phyloP scores from a whole-genome alignment of 2,888 invertebrate genomes.

The Scaptomyza caliginosa region DNA sequence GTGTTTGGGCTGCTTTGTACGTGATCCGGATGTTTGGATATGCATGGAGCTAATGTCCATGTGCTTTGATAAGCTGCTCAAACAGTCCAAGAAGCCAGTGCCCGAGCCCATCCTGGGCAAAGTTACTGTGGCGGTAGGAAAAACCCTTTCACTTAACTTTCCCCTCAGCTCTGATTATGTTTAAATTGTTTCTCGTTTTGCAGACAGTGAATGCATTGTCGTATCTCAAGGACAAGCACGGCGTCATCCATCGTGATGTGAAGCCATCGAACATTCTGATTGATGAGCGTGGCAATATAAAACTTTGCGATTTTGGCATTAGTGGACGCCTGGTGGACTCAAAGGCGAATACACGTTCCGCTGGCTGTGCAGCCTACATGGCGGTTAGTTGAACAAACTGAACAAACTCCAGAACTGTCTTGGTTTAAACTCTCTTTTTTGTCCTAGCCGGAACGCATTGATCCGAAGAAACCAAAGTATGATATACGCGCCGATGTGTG shows the following conservation, averaged over 20 bases:
- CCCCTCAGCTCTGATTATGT: background rate
- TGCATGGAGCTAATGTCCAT: slow-evolving; percentile 99
- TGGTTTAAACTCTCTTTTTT: background rate
- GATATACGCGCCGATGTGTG: slow-evolving; percentile 99
- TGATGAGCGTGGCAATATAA: slow-evolving; percentile 97
- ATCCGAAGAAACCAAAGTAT: slow-evolving; percentile 97
- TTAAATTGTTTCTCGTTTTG: slow-evolving; percentile 25
- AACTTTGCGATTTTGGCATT: slow-evolving; percentile 99
- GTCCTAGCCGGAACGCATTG: slow-evolving; percentile 96
- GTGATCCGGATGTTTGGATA: slow-evolving; percentile 99
- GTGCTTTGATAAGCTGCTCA: slow-evolving; percentile 98
- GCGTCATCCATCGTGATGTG: slow-evolving; percentile 98
- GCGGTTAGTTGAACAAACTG: slow-evolving; percentile 88
- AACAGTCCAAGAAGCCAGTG: slow-evolving; percentile 93
- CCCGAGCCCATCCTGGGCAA: slow-evolving; percentile 98
- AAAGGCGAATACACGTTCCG: slow-evolving; percentile 97
- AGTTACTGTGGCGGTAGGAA: slow-evolving; percentile 96
- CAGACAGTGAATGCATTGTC: slow-evolving; percentile 98
- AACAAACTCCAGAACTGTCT: background rate
- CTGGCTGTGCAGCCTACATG: slow-evolving; percentile 99
- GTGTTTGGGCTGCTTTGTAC: slow-evolving; percentile 98
- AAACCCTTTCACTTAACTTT: no score
- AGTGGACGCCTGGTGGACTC: slow-evolving; percentile 99
- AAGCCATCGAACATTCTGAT: slow-evolving; percentile 99
- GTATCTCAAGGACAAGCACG: slow-evolving; percentile 98